Conservation (phyloP, 1,140 invertebrate genomes). For the fruit fly (Drosophila melanogaster) region Release_6_plus_ISO1_MT NT_033779.5:5232501-5233000, state of each 20-base stretch:
- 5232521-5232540: conserved; percentile 26
- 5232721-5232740: background rate
- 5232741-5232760: conserved; percentile 8
- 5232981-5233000: conserved; percentile 25
- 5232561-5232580: background rate
- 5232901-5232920: conserved; percentile 9
- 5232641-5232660: no score
- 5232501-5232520: conserved; percentile 13
- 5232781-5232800: conserved; percentile 5
- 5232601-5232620: background rate
- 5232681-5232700: conserved; percentile 24
- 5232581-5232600: background rate
- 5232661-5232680: background rate
- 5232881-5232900: conserved; percentile 24
- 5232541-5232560: conserved; percentile 18
- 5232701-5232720: conserved; percentile 29
- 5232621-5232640: background rate
- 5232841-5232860: conserved; percentile 11
- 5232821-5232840: conserved; percentile 10
- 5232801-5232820: conserved; percentile 1
- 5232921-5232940: conserved; percentile 14
- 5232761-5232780: conserved; percentile 15
- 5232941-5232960: conserved; percentile 13
- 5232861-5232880: conserved; percentile 33
- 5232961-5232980: conserved; percentile 35